phyloP scores from a whole-genome alignment of 2,888 invertebrate genomes.

The Himalopsyche japonica region DNA sequence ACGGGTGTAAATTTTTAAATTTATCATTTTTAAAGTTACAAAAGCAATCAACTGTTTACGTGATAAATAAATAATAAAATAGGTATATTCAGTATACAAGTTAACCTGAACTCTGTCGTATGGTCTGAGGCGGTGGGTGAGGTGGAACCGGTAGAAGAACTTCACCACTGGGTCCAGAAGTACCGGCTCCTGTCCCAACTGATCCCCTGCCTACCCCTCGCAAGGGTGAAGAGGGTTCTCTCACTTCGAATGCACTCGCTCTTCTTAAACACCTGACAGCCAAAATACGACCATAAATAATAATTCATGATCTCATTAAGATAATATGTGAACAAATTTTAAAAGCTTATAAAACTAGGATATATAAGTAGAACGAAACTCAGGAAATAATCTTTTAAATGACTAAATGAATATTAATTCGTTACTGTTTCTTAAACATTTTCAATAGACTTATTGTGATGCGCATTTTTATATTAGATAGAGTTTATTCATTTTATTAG shows the following conservation, averaged over 20 bases:
- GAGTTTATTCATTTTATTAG: background rate
- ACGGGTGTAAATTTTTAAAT: too few species aligned
- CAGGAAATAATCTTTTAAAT: too few species aligned
- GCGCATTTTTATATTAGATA: too few species aligned
- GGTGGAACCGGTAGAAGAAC: conserved; percentile 52
- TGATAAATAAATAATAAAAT: background rate
- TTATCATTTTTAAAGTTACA: too few species aligned
- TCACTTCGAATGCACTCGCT: conserved; percentile 54
- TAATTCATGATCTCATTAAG: too few species aligned
- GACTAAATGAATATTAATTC: too few species aligned
- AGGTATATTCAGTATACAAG: background rate
- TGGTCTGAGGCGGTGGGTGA: conserved; percentile 39
- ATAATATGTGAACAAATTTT: too few species aligned
- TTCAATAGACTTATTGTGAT: too few species aligned
- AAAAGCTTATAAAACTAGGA: too few species aligned
- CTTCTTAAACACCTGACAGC: conserved; percentile 48
- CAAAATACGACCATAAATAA: background rate
- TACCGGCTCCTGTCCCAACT: background rate
- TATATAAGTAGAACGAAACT: too few species aligned
- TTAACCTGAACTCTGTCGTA: conserved; percentile 41
- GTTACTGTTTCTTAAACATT: too few species aligned
- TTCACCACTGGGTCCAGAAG: conserved; percentile 33
- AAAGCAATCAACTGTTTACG: too few species aligned
- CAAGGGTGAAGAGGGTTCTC: conserved; percentile 34
- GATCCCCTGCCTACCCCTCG: background rate